Evolutionary conservation across 1,140 invertebrate species (phyloP).

Genomic region (Eueides isabella): DNA sequence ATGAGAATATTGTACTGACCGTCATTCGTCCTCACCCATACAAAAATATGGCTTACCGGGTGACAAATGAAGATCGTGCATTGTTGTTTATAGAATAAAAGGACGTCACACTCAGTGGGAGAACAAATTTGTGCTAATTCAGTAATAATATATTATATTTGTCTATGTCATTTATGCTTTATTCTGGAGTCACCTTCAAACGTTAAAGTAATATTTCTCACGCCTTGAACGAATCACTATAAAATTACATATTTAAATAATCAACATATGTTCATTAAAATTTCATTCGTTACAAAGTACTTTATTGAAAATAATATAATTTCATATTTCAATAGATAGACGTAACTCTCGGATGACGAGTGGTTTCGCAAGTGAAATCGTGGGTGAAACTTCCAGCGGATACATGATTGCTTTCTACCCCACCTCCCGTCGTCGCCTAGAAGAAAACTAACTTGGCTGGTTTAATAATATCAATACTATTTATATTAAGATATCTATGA

Average conservation of each 20-base stretch:
- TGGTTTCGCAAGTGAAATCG: constrained; percentile 70
- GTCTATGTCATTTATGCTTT: constrained; percentile 36
- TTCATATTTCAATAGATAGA: constrained; percentile 10
- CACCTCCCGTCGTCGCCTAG: constrained; percentile 55
- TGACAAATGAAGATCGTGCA: constrained; percentile 61
- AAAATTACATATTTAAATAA: neutral
- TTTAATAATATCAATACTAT: constrained; percentile 12
- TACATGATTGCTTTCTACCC: constrained; percentile 75
- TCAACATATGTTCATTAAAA: neutral
- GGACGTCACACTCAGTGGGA: constrained; percentile 6
- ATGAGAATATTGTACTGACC: constrained; percentile 73
- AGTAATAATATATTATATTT: constrained; percentile 38
- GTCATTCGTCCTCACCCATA: constrained; percentile 56
- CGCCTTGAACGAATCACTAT: constrained; percentile 32
- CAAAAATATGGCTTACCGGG: constrained; percentile 56
- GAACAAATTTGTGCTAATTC: constrained; percentile 24
- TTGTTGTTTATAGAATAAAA: constrained; percentile 30
- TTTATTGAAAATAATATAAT: neutral
- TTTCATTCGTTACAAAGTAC: neutral
- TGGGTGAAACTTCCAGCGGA: constrained; percentile 72
- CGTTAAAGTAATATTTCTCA: constrained; percentile 45
- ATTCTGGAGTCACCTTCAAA: constrained; percentile 42
- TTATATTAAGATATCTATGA: neutral
- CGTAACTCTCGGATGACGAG: constrained; percentile 48
- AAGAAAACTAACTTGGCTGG: constrained; percentile 58